Percentiles rank a stretch among this genome's conserved stretches.
Evolutionary conservation across 2,113 vertebrate species (phyloP).

Genomic region (Elanus axillaris): DNA sequence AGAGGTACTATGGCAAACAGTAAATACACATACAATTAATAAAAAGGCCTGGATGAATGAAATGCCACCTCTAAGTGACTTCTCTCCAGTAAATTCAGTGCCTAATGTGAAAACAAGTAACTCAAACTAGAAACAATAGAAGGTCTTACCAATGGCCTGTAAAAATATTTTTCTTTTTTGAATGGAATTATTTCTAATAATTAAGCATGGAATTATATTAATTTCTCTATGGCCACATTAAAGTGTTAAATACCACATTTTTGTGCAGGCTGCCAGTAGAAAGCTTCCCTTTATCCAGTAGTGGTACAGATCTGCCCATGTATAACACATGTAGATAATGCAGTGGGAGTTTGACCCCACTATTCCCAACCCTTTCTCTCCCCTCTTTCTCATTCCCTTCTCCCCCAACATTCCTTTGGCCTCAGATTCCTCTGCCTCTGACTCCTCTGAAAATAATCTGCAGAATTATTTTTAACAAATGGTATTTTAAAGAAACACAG

Average conservation of each 20-base stretch:
- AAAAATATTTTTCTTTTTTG: neutral
- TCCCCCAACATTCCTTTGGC: neutral
- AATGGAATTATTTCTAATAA: neutral
- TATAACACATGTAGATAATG: neutral
- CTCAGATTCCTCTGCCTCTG: neutral
- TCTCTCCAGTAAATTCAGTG: neutral
- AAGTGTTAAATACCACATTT: neutral
- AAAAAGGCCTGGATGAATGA: neutral
- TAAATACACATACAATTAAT: neutral
- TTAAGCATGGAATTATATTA: neutral
- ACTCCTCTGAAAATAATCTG: neutral
- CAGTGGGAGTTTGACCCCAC: neutral
- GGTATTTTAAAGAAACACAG: neutral
- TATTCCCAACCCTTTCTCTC: neutral
- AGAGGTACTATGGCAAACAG: neutral
- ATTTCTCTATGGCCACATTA: neutral
- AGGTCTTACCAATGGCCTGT: neutral
- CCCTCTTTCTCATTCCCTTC: neutral
- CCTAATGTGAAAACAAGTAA: neutral
- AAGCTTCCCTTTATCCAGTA: neutral
- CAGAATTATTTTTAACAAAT: neutral
- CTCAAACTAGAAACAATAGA: neutral
- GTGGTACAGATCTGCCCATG: neutral
- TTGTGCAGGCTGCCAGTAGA: neutral
- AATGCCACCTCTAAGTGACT: neutral